Conservation (phyloP, 2,888 invertebrate species). For the Aphodius sticticus region DNA sequence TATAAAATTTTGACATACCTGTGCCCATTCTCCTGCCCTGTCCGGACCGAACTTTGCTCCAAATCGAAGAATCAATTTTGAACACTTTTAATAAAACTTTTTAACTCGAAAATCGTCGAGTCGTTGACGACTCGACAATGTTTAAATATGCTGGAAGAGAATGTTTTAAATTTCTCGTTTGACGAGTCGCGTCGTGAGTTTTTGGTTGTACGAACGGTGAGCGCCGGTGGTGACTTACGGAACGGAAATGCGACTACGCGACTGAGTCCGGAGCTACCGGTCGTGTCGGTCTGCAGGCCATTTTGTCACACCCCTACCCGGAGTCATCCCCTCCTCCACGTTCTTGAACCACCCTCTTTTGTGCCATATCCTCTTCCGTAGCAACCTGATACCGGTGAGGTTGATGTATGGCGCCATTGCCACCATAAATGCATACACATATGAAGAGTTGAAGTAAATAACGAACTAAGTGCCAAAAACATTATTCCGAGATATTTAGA, state of each 20-base stretch:
- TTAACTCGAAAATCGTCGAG: conserved; percentile 6
- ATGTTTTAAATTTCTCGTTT: background rate
- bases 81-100: conserved; percentile 33
- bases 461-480: no score
- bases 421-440: no score
- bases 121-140: conserved; percentile 1
- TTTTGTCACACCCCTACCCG: conserved; percentile 66
- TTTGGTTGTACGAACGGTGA: conserved; percentile 14
- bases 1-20: conserved; percentile 61
- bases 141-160: background rate
- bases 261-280: conserved; percentile 60
- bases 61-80: conserved; percentile 64
- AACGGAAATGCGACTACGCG: conserved; percentile 54
- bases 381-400: background rate
- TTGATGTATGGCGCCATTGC: no score
- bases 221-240: conserved; percentile 30
- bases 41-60: conserved; percentile 70
- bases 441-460: no score
- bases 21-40: conserved; percentile 78
- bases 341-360: conserved; percentile 49
- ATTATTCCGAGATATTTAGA: no score
- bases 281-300: conserved; percentile 63
- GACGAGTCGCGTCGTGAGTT: conserved; percentile 23
- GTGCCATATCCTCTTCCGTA: conserved; percentile 15
- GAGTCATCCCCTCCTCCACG: conserved; percentile 55